Evolutionary conservation across 2,888 invertebrate species (phyloP), one percentile per base, ranked within the genome.

Genomic region (Cordilura impudica): DNA sequence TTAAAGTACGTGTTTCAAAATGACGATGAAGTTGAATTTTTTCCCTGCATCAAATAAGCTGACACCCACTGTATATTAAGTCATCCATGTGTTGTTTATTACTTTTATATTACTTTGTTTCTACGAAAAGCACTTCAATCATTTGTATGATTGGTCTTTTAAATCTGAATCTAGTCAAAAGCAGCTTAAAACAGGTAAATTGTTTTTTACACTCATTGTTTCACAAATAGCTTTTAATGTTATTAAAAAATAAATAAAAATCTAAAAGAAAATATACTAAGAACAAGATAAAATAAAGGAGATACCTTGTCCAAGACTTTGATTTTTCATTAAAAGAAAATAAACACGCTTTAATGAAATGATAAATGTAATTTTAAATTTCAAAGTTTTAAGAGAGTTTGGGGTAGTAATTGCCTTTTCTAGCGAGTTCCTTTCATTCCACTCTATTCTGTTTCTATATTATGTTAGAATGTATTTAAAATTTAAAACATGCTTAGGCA

Each of bases 211-310:
- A 10, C 39, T 51, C 21, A 39, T 18, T 29, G 49, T 54, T 18
- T 14, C 12, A 21, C 10, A 70, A 26, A n/a, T 60, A 35, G 54
- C 71, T 71, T 71, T 71, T 71, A 71, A 54, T 53, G 45, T 61
- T 61, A 71, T 61, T 61, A 71, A 61, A 71, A 58, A 60, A 18
- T 14, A 21, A 35, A 8, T 53, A 54, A 18, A 51, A 14, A 12
- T 16, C n/a, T 5, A 51, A 54, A 10, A 16, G 4, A 18, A 31
- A 54, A 35, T n/a, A 5, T 29, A 31, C 31, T 31, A 54, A 12
- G 29, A 18, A 31, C 5, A 54, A 39, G n/a, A 39, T 39, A 39
- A 39, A 3, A 39, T n/a, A 39, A 39, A 12, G n/a, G n/a, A n/a
- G 6, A 26, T 12, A 35, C 7, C 2, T 35, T 35, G 5, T 12